A percentile compares a stretch with the other conserved stretches of the same genome.
These are phyloP conservation scores for Drosophila quasianomalipes DNA, from an alignment of 2,888 invertebrate genomes.

Conservation along the genomic window DNA sequence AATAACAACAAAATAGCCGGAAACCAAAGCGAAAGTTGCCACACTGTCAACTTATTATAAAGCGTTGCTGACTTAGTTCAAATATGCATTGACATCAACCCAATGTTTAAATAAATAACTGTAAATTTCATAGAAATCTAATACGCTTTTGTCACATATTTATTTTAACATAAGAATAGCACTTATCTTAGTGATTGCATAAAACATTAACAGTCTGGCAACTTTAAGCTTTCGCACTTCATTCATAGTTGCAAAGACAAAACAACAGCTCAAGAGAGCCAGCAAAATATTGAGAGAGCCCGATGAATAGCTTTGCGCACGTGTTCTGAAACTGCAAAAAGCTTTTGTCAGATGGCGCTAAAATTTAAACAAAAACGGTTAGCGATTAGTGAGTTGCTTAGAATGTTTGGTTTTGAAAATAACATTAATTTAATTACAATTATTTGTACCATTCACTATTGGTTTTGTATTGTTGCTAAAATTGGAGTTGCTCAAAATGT, in stretches of 20 bases:
- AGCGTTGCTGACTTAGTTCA: neutral
- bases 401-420: neutral
- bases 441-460: neutral
- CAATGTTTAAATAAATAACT: fast-evolving
- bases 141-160: too few species aligned
- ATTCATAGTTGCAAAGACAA: constrained; percentile 56
- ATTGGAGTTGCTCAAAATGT: neutral
- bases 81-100: neutral
- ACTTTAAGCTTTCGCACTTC: constrained; percentile 44
- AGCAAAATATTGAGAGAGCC: constrained; percentile 17
- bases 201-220: constrained; percentile 54
- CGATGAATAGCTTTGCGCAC: constrained; percentile 40
- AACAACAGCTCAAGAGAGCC: constrained; percentile 11
- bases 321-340: constrained; percentile 38
- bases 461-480: neutral
- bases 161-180: neutral
- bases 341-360: constrained; percentile 49
- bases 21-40: constrained; percentile 70
- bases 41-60: constrained; percentile 41
- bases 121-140: fast-evolving
- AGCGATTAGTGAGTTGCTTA: neutral
- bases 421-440: neutral
- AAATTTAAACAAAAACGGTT: neutral
- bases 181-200: constrained; percentile 33
- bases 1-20: constrained; percentile 72